phyloP scores from a whole-genome alignment of 2,797 vertebrate species.

The Morelia viridis region DNA sequence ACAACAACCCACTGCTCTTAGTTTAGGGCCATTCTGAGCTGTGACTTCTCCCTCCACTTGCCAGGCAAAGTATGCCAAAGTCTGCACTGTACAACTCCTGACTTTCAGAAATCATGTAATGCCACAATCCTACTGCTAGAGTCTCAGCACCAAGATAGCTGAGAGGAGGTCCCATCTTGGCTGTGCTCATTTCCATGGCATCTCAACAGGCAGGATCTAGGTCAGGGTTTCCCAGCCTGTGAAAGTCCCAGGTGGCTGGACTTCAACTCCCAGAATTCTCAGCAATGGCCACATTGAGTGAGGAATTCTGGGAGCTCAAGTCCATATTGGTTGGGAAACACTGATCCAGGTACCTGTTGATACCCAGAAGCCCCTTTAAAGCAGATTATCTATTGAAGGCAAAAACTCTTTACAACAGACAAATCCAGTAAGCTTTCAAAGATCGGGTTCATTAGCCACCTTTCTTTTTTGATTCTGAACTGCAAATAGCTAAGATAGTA shows the following conservation, averaged over 20 bases:
- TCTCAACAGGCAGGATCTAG: too few relatives aligned
- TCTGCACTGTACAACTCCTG: slow-evolving; percentile 41
- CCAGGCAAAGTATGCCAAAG: slow-evolving; percentile 41
- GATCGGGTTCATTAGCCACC: neutral
- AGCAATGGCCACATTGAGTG: too few relatives aligned
- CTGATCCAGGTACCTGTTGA: neutral
- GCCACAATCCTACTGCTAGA: slow-evolving; percentile 39
- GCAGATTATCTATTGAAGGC: neutral
- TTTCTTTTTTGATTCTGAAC: neutral
- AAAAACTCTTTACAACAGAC: neutral
- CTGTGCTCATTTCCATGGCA: neutral
- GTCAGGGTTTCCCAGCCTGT: too few relatives aligned
- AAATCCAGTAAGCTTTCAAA: neutral
- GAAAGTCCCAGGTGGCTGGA: too few relatives aligned
- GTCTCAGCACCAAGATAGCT: slow-evolving; percentile 26
- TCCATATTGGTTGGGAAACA: too few relatives aligned
- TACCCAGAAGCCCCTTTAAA: neutral
- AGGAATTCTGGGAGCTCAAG: too few relatives aligned
- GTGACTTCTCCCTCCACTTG: slow-evolving; percentile 56
- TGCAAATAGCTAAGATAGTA: neutral
- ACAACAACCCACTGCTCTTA: slow-evolving; percentile 53
- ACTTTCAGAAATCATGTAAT: slow-evolving; percentile 46
- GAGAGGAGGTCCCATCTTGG: neutral
- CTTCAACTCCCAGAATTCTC: too few relatives aligned
- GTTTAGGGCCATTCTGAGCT: slow-evolving; percentile 50